These are phyloP conservation scores for Phengaris arion DNA, from an alignment of 2,888 invertebrate species.

Conservation along the genomic window DNA sequence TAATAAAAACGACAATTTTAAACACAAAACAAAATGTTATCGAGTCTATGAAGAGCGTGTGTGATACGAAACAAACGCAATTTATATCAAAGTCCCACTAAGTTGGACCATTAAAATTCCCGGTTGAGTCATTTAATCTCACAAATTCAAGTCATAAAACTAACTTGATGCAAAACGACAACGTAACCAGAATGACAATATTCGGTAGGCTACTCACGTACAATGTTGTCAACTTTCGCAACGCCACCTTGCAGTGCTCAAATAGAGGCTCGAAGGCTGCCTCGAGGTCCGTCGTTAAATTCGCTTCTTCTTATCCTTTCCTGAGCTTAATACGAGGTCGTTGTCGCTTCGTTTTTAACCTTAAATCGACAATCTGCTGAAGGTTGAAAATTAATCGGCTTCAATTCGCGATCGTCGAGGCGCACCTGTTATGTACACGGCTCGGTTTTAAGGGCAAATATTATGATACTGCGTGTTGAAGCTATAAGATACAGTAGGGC, in stretches of 20 bases:
- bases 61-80: not conserved
- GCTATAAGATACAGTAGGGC: no score
- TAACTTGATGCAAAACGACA: slow-evolving; percentile 56
- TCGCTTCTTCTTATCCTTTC: slow-evolving; percentile 6
- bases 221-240: slow-evolving; percentile 75
- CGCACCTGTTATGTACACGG: no score
- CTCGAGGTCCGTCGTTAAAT: slow-evolving; percentile 39
- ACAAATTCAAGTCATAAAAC: slow-evolving; percentile 54
- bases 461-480: not conserved
- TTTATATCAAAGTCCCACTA: slow-evolving; percentile 18
- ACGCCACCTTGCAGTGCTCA: slow-evolving; percentile 69
- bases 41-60: not conserved
- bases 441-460: no score
- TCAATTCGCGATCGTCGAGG: not conserved
- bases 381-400: not conserved
- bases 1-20: not conserved
- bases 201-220: slow-evolving; percentile 69
- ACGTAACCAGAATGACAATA: slow-evolving; percentile 58
- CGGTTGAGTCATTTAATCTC: slow-evolving; percentile 42
- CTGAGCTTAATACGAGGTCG: not conserved
- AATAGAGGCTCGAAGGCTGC: slow-evolving; percentile 69
- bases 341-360: not conserved
- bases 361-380: not conserved
- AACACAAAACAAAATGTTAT: not conserved
- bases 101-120: slow-evolving; percentile 35